Conservation (phyloP, 2,888 invertebrate species). For the Unio delphinus region DNA sequence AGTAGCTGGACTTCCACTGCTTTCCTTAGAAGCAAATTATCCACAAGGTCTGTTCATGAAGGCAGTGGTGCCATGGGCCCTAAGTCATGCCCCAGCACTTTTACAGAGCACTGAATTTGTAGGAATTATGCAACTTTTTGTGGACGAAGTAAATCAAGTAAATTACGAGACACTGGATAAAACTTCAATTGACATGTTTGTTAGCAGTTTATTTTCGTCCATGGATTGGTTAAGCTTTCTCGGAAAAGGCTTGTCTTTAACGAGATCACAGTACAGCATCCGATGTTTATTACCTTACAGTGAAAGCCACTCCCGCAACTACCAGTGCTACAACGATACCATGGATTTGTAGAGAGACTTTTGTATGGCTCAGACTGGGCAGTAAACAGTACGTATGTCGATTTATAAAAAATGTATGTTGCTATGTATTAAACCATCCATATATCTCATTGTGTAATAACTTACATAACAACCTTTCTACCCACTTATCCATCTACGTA, state of each 20-base stretch:
- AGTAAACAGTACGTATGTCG: conserved; percentile 28
- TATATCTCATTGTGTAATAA: too few species aligned
- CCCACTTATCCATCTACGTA: too few species aligned
- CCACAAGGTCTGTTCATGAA: conserved; percentile 8
- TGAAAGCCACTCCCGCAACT: conserved; percentile 16
- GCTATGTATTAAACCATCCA: too few species aligned
- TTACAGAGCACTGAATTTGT: conserved; percentile 11
- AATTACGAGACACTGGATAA: too few species aligned
- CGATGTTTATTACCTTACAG: conserved; percentile 23
- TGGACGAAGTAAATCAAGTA: background rate
- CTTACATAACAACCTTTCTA: too few species aligned
- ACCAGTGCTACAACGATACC: conserved; percentile 34
- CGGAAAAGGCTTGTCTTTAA: too few species aligned
- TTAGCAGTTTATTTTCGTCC: too few species aligned
- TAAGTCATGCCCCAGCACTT: conserved; percentile 10
- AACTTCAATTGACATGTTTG: too few species aligned
- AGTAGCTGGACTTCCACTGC: conserved; percentile 13
- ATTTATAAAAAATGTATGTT: background rate
- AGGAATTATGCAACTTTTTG: conserved; percentile 2
- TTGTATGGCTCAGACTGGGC: conserved; percentile 34
- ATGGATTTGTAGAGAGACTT: conserved; percentile 35
- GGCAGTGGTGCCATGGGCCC: conserved; percentile 16
- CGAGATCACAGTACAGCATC: conserved; percentile 12
- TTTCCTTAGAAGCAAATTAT: conserved; percentile 11
- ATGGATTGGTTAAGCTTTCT: too few species aligned